Evolutionary conservation across 2,113 vertebrate genomes (phyloP), one percentile per base, ranked within the genome.

Genomic region (Struthio camelus): DNA sequence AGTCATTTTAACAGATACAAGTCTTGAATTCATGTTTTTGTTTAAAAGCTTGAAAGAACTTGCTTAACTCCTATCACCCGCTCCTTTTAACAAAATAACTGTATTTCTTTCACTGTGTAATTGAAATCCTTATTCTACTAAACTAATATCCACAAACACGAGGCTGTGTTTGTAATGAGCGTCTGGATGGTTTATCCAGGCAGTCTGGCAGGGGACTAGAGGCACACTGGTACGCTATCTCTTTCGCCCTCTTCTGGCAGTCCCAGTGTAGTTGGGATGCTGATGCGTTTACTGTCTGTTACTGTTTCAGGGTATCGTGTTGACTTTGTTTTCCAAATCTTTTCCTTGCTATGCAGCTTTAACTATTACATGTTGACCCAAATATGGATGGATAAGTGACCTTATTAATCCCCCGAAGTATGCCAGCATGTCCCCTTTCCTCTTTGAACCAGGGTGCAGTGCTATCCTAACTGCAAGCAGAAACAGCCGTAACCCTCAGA

Each of bases 201-300:
- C 51, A 7, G 14, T 19, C 67, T 23, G 19, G 5, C n/a, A 50
- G 12, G 20, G 36, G 51, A 59, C 40, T n/a, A 7, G 30, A 15
- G 2, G 3, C 28, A 8, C 13, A 3, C 19, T 10, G n/a, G 8
- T 79, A 14, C 51, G 0, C n/a, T 56, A 7, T 25, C 79, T 89
- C 75, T 91, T 85, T 72, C 3, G 59, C 90, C 92, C 96, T 94
- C 94, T 93, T 62, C 85, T 94, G 94, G 94, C 85, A 83, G 8
- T 73, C 44, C 17, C n/a, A 0, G 23, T 9, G 71, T 65, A 3
- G 0, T 0, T 34, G 59, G 5, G 14, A 67, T 89, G n/a, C 56
- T 71, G 69, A 78, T 17, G 4, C 16, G 16, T 16, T 13, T 18
- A 34, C n/a, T 90, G n/a, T 2, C 51, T 0, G 1, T 19, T 54